Evolutionary conservation across 2,797 vertebrate species (phyloP).

Genomic region (Catamblyrhynchus diadema): DNA sequence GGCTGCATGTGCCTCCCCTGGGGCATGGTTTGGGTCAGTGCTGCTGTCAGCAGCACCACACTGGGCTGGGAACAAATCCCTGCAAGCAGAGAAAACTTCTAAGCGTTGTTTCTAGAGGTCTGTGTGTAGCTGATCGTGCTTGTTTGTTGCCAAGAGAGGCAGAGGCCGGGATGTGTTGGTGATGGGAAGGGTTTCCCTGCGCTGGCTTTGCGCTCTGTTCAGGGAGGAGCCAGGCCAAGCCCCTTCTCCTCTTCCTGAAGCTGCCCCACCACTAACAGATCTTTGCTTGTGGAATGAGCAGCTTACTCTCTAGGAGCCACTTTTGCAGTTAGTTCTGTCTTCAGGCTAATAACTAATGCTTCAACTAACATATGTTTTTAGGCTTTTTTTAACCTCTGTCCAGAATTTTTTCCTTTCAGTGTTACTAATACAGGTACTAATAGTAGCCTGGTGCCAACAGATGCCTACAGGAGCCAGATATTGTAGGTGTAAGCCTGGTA

Average conservation of each 20-base stretch:
- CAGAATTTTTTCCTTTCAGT: neutral
- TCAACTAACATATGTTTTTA: neutral
- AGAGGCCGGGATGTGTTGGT: neutral
- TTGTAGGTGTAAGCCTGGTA: neutral
- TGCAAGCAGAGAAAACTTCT: neutral
- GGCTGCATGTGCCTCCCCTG: accelerated
- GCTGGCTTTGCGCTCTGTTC: accelerated
- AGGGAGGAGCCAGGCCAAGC: accelerated
- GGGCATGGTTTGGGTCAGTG: accelerated
- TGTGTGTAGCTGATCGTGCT: neutral
- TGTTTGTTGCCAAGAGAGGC: neutral
- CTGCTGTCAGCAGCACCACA: accelerated
- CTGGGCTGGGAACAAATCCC: neutral
- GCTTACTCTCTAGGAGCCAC: neutral
- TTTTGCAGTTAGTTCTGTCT: neutral
- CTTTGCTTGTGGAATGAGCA: neutral
- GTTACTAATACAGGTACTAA: neutral
- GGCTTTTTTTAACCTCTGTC: neutral
- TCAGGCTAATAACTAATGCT: neutral
- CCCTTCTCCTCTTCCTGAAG: neutral
- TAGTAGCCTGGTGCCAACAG: neutral
- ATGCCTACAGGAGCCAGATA: neutral
- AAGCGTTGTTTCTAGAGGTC: neutral
- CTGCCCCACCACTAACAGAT: neutral
- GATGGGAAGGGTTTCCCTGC: neutral